Base-by-base conservation (phyloP, 2,113 vertebrate species). In the Alligator mississippiensis region DNA sequence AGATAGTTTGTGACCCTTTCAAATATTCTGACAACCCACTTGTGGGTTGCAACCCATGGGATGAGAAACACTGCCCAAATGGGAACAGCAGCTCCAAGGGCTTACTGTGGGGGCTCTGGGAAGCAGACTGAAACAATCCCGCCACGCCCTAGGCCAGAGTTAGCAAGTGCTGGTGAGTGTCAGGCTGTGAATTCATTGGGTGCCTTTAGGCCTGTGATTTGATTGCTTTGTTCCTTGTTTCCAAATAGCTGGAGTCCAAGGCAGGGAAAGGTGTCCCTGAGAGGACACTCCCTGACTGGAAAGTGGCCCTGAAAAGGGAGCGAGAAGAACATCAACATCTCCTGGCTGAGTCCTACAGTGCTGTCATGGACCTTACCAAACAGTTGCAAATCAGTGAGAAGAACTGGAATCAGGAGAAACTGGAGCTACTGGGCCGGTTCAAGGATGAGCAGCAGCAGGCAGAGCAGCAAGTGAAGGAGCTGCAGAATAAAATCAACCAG, bases 341-440 rank as follows among this genome's bases (percentile, higher is more conserved):
- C 85, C 98, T 99, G 83, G 99, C 99, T 0, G 99, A 99, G 94
- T 99, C 99, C 27, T 99, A 99, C 77, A 98, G 98, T 0, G 99
- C 99, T 0, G 99, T 99, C 94, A 99, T 99, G 99, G 99, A 99
- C 96, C 98, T 99, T 76, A 99, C 99, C 2, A 99, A 99, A 95
- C 99, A 99, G 98, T 98, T 99, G 90, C 99, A 99, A 98, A 98
- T 99, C 89, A 99, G 98, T 0, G 99, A 99, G 97, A 99, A 98
- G 96, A 99, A 99, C 98, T 99, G 99, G 99, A 98, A 98, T 95
- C 98, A 99, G 86, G 99, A 99, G 97, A 99, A 99, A 93, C 96
- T 99, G 96, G 99, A 99, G 96, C 98, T 99, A 93, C 97, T 99
- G 96, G 98, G 98, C 77, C 98, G 98, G 90, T 98, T 99, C 91